A percentile compares a stretch with the other conserved stretches of the same genome.
These are phyloP conservation scores for Fistularia commersonii DNA, from an alignment of 2,797 vertebrate genomes.

Conservation along the genomic window DNA sequence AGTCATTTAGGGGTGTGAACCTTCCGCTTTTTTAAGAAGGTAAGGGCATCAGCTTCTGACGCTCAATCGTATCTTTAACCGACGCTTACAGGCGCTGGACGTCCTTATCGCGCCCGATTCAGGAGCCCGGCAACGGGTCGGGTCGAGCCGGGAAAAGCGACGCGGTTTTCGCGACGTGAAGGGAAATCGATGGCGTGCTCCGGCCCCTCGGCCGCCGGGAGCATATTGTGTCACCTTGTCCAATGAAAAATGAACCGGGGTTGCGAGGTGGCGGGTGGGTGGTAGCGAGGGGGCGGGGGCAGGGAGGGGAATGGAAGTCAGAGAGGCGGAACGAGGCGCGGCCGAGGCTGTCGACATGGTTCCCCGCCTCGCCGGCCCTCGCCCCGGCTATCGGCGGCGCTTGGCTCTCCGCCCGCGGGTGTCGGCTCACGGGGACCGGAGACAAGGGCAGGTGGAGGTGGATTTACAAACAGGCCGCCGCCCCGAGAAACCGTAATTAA, in stretches of 20 bases:
- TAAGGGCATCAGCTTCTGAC: not conserved
- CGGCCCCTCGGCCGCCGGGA: slow-evolving; percentile 54
- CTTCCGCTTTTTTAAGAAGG: slow-evolving; percentile 12
- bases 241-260: slow-evolving; percentile 73
- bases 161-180: slow-evolving; percentile 50
- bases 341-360: slow-evolving; percentile 54
- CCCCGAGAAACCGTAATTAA: slow-evolving; percentile 64
- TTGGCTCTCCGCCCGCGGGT: slow-evolving; percentile 20
- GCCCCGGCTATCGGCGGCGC: slow-evolving; percentile 34
- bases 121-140: slow-evolving; percentile 15
- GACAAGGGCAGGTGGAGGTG: slow-evolving; percentile 60
- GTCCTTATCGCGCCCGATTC: not conserved
- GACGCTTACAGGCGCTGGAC: too few species aligned
- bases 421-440: slow-evolving; percentile 4
- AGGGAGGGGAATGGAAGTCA: slow-evolving; percentile 60
- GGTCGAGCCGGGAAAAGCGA: slow-evolving; percentile 45
- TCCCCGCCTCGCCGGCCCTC: slow-evolving; percentile 42
- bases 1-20: slow-evolving; percentile 20
- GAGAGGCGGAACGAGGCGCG: slow-evolving; percentile 57
- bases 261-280: too few species aligned
- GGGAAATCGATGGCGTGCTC: slow-evolving; percentile 64
- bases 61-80: too few species aligned
- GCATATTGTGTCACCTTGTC: slow-evolving; percentile 67
- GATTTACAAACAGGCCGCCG: slow-evolving; percentile 56
- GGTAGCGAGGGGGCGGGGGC: too few species aligned